These are phyloP conservation scores for Nipponia nippon DNA, from an alignment of 2,113 vertebrate species.

Conservation along the genomic window DNA sequence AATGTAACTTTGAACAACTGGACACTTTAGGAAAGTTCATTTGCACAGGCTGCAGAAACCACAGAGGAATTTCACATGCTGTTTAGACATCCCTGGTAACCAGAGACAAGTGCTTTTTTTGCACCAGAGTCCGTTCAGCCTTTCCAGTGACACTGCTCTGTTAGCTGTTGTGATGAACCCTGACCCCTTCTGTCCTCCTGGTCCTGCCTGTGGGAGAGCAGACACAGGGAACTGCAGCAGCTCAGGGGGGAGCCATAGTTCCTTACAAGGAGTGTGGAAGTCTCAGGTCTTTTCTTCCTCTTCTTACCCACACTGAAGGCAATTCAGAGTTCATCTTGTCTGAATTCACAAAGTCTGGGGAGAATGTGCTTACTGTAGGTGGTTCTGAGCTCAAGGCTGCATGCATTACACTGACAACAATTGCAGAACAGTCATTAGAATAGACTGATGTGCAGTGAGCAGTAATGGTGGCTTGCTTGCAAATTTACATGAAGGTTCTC, in stretches of 20 bases:
- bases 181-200: not conserved
- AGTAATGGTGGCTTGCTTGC: not conserved
- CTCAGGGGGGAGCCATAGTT: not conserved
- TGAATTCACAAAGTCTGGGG: not conserved
- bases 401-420: not conserved
- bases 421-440: not conserved
- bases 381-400: not conserved
- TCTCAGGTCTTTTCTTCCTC: not conserved
- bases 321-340: not conserved
- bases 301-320: not conserved
- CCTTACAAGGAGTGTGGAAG: not conserved
- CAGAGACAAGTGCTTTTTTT: not conserved
- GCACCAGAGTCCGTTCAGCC: not conserved
- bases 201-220: not conserved
- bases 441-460: not conserved
- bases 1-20: not conserved
- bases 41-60: not conserved
- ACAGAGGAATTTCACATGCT: not conserved
- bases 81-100: not conserved
- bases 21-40: not conserved
- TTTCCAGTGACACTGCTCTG: not conserved
- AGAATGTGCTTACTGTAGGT: not conserved
- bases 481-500: not conserved
- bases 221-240: not conserved
- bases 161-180: not conserved